Evolutionary conservation across 2,797 vertebrate species (phyloP).

Genomic region (Petrocephalus sullivani): DNA sequence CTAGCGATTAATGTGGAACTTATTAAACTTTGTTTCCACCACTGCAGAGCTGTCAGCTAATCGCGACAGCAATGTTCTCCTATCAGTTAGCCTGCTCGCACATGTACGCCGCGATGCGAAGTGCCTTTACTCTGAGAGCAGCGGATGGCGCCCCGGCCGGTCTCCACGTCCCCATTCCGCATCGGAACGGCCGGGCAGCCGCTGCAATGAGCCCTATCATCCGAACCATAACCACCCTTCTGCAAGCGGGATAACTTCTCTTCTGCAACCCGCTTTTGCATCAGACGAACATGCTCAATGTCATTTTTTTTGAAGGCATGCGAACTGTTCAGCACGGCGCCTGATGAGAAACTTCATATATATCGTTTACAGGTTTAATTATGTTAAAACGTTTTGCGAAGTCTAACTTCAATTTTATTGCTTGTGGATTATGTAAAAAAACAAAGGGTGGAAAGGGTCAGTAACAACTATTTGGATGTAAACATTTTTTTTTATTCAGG

Average conservation of each 20-base stretch:
- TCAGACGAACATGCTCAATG: slow-evolving; percentile 10
- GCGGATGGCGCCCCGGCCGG: slow-evolving; percentile 10
- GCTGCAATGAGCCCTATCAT: slow-evolving; percentile 42
- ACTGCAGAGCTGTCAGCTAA: not conserved
- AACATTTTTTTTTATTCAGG: slow-evolving; percentile 4
- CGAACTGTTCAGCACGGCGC: not conserved
- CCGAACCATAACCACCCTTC: slow-evolving; percentile 18
- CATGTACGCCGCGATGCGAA: not conserved
- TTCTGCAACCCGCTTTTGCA: not conserved
- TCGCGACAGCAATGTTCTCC: not conserved
- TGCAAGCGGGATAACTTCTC: not conserved
- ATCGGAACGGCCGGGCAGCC: slow-evolving; percentile 34
- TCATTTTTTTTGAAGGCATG: slow-evolving; percentile 38
- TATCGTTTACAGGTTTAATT: rapidly evolving
- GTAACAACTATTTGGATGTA: not conserved
- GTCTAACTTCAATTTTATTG: not conserved
- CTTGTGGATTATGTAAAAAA: not conserved
- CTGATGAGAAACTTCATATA: rapidly evolving
- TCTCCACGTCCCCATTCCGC: slow-evolving; percentile 38
- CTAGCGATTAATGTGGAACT: not conserved
- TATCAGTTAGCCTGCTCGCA: not conserved
- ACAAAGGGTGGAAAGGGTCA: not conserved
- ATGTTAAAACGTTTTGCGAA: slow-evolving; percentile 28
- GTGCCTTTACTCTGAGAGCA: slow-evolving; percentile 11
- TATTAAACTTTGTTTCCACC: not conserved